These are phyloP conservation scores for Eciton burchellii DNA, from an alignment of 1,140 invertebrate species.

Conservation along the genomic window DNA sequence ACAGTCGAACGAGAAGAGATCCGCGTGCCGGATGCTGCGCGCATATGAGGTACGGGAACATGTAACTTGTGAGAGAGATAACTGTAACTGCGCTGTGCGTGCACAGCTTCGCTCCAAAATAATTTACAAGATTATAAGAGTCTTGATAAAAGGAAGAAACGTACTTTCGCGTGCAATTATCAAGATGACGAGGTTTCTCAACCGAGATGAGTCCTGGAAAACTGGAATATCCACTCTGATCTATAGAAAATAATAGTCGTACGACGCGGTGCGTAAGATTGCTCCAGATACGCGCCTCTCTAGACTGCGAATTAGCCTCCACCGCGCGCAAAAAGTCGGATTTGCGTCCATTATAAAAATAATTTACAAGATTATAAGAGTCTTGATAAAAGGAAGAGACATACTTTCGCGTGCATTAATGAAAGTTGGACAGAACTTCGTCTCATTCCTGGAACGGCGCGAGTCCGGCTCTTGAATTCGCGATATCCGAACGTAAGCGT, in stretches of 20 bases:
- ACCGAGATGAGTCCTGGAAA: not conserved
- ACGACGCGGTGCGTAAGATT: not conserved
- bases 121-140: too few relatives aligned
- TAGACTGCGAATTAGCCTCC: not conserved
- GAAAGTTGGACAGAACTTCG: conserved; percentile 26
- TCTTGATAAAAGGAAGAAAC: not conserved
- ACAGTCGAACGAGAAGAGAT: not conserved
- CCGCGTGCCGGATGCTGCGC: not conserved
- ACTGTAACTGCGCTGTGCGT: not conserved
- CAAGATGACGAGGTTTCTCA: not conserved
- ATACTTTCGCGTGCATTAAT: not conserved
- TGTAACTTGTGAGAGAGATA: not conserved
- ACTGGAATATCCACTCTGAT: not conserved
- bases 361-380: too few relatives aligned
- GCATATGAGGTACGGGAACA: not conserved
- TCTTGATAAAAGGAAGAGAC: not conserved
- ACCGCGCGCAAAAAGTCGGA: not conserved
- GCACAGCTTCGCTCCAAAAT: too few relatives aligned
- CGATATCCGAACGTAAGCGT: conserved; percentile 15
- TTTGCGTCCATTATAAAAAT: conserved; percentile 4
- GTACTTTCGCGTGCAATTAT: not conserved
- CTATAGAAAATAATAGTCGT: not conserved
- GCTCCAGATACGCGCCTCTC: not conserved
- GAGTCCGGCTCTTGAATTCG: conserved; percentile 1
- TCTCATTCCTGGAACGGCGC: conserved; percentile 18